A percentile compares a stretch with the other conserved stretches of the same genome.
phyloP scores from a whole-genome alignment of 2,113 vertebrate genomes.

The Callaeas wilsoni region DNA sequence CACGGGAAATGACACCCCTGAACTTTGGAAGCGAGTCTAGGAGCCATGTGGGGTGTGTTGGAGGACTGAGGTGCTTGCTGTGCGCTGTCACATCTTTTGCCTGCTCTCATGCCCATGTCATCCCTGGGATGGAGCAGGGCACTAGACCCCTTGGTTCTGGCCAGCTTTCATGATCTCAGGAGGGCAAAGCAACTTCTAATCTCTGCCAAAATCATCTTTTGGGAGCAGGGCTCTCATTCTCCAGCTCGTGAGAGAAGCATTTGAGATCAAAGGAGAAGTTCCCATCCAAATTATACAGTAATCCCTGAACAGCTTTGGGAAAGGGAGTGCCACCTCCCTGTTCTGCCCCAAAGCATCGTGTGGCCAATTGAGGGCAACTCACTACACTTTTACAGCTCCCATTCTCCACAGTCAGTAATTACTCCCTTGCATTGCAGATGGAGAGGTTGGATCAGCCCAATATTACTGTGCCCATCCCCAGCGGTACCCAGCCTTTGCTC shows the following conservation, averaged over 20 bases:
- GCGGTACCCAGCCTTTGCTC: neutral
- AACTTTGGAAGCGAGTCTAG: neutral
- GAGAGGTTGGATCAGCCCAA: neutral
- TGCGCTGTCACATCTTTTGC: neutral
- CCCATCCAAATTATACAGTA: neutral
- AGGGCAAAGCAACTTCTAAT: neutral
- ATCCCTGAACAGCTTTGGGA: neutral
- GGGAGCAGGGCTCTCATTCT: neutral
- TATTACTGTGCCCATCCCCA: neutral
- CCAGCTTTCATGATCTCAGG: neutral
- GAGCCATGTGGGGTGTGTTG: neutral
- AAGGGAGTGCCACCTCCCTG: neutral
- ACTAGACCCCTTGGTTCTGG: neutral
- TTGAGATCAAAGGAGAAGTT: neutral
- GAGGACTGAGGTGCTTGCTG: neutral
- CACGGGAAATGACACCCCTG: fast-evolving
- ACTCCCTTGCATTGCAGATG: neutral
- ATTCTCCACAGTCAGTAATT: neutral
- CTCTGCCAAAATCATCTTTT: neutral
- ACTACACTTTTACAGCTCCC: neutral
- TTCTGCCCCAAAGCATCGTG: neutral
- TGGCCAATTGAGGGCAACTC: neutral
- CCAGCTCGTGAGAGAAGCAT: neutral
- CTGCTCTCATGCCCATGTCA: neutral
- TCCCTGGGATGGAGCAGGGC: neutral